Conservation (phyloP, 2,797 vertebrate species). For the Liparis tanakae region DNA sequence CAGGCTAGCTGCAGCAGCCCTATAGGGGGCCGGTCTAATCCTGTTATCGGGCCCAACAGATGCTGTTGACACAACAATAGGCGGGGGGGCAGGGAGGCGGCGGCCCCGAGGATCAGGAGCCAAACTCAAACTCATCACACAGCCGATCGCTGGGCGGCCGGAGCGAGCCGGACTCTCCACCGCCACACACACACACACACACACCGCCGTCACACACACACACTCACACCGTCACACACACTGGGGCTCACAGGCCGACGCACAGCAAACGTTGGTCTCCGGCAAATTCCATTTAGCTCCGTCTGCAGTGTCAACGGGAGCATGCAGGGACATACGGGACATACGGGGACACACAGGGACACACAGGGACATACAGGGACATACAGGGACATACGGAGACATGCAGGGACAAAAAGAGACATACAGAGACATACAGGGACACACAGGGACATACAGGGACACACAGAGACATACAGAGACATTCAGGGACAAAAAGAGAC, state of each 20-base stretch:
- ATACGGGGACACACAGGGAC: too few relatives aligned
- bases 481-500: too few relatives aligned
- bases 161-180: constrained; percentile 37
- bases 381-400: too few relatives aligned
- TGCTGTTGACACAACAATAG: constrained; percentile 83
- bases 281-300: constrained; percentile 37
- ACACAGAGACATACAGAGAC: too few relatives aligned
- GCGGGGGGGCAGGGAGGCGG: constrained; percentile 67
- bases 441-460: too few relatives aligned
- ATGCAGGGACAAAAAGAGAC: too few relatives aligned
- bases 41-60: constrained; percentile 81
- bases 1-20: constrained; percentile 60
- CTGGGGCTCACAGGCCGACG: constrained; percentile 31
- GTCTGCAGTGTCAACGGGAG: constrained; percentile 26
- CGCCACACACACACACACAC: too few relatives aligned
- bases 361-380: too few relatives aligned
- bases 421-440: too few relatives aligned
- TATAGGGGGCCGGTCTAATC: constrained; percentile 78
- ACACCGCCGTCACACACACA: constrained; percentile 62
- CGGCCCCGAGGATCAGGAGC: constrained; percentile 72
- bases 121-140: constrained; percentile 74
- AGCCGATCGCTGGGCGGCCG: constrained; percentile 63
- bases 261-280: too few relatives aligned
- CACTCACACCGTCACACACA: constrained; percentile 62
- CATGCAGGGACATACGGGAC: too few relatives aligned